Evolutionary conservation across 2,888 invertebrate species (phyloP).

Genomic region (Drosophila sordidula): DNA sequence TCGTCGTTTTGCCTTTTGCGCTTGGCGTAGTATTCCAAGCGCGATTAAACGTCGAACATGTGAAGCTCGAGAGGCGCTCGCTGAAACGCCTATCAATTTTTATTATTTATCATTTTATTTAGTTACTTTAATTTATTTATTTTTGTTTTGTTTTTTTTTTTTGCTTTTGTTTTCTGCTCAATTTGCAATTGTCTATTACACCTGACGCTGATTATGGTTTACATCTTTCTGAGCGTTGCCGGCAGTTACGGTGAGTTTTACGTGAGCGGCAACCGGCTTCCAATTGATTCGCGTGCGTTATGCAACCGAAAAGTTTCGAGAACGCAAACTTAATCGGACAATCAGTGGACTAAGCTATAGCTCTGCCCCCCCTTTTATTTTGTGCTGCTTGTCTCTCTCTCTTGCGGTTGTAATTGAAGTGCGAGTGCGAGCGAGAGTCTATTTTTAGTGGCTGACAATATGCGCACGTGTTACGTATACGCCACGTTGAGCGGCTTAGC

Average conservation of each 20-base stretch:
- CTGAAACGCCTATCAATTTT: constrained; percentile 42
- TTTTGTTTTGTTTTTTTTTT: constrained; percentile 35
- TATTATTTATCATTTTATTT: constrained; percentile 33
- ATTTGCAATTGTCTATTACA: constrained; percentile 33
- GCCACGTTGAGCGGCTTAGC: constrained; percentile 35
- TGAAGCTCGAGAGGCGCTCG: constrained; percentile 69
- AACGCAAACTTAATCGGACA: constrained; percentile 31
- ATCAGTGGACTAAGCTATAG: constrained; percentile 34
- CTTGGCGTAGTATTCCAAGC: constrained; percentile 81
- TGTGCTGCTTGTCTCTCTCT: not conserved
- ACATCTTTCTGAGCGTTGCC: constrained; percentile 83
- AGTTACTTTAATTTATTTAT: constrained; percentile 30
- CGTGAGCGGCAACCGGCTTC: constrained; percentile 14
- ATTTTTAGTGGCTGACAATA: constrained; percentile 44
- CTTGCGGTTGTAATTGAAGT: constrained; percentile 7
- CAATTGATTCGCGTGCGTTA: constrained; percentile 60
- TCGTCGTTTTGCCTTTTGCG: constrained; percentile 43
- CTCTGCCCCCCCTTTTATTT: not conserved
- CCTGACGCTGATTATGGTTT: constrained; percentile 79
- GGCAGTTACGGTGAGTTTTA: constrained; percentile 84
- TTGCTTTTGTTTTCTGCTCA: constrained; percentile 8
- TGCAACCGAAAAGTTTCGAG: constrained; percentile 48
- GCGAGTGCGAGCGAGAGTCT: constrained; percentile 25
- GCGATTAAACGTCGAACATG: constrained; percentile 85
- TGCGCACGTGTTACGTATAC: constrained; percentile 58